Percentiles rank a stretch among this genome's conserved stretches.
Conservation (phyloP, 2,797 vertebrate species). For the Falco biarmicus region DNA sequence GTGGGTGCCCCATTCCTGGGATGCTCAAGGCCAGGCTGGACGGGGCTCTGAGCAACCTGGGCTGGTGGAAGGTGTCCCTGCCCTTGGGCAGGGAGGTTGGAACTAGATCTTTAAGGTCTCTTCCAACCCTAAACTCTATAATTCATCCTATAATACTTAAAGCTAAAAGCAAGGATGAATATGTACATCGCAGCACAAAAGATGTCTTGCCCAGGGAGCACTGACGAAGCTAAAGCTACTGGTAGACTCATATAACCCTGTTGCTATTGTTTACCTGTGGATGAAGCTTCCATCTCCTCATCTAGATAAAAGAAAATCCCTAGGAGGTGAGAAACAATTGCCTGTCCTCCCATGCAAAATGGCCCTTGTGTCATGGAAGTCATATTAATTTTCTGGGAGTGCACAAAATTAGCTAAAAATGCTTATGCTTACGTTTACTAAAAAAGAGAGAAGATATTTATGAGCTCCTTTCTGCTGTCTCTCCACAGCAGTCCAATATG, state of each 20-base stretch:
- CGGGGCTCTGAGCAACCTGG: too few species aligned
- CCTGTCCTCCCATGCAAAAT: background rate
- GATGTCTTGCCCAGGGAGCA: background rate
- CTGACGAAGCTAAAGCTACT: background rate
- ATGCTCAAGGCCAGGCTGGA: too few species aligned
- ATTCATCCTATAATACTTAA: background rate
- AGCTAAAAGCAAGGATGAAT: background rate
- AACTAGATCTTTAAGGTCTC: too few species aligned
- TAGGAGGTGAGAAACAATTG: background rate
- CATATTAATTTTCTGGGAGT: background rate
- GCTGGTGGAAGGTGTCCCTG: too few species aligned
- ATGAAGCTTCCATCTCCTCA: background rate
- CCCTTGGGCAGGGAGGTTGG: too few species aligned
- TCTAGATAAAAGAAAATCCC: background rate
- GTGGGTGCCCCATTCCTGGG: too few species aligned
- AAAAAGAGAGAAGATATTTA: background rate
- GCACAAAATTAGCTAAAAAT: background rate
- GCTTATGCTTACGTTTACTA: background rate
- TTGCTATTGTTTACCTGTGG: background rate
- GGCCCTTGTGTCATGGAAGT: background rate
- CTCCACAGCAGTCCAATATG: background rate
- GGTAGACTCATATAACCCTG: background rate
- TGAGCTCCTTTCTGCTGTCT: background rate
- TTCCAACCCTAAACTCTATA: too few species aligned
- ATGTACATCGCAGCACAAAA: background rate